Conservation (phyloP, 2,113 vertebrate species). For the Aythya baeri region DNA sequence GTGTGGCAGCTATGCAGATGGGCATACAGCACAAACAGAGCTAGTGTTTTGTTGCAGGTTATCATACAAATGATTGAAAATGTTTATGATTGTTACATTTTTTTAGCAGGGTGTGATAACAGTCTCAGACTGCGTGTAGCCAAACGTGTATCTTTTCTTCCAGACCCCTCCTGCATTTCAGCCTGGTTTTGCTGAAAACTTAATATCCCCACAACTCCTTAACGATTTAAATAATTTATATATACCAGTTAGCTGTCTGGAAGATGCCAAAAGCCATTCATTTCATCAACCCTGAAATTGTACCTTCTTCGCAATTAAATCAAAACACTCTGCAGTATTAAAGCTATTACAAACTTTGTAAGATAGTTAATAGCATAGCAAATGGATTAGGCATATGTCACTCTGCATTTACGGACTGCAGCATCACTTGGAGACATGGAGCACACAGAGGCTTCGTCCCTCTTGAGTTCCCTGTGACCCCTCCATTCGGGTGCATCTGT, state of each 20-base stretch:
- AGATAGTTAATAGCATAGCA: background rate
- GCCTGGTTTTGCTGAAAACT: background rate
- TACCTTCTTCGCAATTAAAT: background rate
- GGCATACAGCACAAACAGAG: background rate
- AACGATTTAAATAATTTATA: background rate
- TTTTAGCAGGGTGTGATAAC: background rate
- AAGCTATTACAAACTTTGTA: background rate
- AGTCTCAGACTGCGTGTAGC: background rate
- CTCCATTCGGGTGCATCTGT: background rate
- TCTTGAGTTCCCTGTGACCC: background rate
- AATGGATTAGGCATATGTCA: background rate
- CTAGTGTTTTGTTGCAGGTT: background rate
- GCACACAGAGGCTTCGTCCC: background rate
- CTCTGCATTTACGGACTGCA: background rate
- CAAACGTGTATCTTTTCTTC: background rate
- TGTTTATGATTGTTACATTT: background rate
- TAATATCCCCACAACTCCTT: background rate
- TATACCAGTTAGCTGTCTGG: background rate
- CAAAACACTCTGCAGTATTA: background rate
- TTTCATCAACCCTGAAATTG: background rate
- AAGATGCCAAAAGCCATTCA: background rate
- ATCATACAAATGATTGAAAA: background rate
- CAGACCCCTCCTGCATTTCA: background rate
- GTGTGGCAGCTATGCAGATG: background rate
- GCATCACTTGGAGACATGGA: background rate